Evolutionary conservation across 2,113 vertebrate species (phyloP), one percentile per base, ranked within the genome.

Genomic region (Morone chrysops): DNA sequence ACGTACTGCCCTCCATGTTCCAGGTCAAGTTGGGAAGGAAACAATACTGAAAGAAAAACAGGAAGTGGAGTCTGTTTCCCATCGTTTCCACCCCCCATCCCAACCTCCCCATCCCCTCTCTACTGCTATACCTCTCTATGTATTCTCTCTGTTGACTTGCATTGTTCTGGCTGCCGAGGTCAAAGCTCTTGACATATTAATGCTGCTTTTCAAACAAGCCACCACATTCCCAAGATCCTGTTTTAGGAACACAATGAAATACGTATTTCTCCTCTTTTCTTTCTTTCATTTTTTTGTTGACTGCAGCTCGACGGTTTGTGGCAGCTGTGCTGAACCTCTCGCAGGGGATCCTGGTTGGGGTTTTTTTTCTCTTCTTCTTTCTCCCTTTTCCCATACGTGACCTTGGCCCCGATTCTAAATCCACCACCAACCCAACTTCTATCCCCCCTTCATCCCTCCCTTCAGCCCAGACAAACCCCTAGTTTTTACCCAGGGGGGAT

Each of bases 41-140:
- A 95, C 90, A 93, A 95, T 95, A 95, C 83, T 51, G 80, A 90
- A 92, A 85, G 91, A 92, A 94, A 92, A 94, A 94, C 93, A 95
- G 95, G 95, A 96, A 92, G 86, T 80, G 51, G 62, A 83, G 77
- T 90, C 84, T 70, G 85, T 93, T 94, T 94, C 93, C 93, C 93
- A 93, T 90, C 73, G 36, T 85, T 85, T 81, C 50, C 81, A 62
- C 83, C 70, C 78, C 54, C 80, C 48, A 20, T 38, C 65, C 80
- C 76, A 20, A 77, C 75, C 40, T 36, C 70, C 43, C 71, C 56
- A 45, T 73, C 81, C 60, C 74, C 81, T 82, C 82, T 79, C 59
- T 36, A 10, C 56, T 20, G 17, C 71, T n/a, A 6, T 59, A 79
- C 70, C 80, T 78, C 59, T 68, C 53, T 1, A 14, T 80, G 61